Conservation (phyloP, 1,140 invertebrate genomes). For the Geopemphigus sp. region DNA sequence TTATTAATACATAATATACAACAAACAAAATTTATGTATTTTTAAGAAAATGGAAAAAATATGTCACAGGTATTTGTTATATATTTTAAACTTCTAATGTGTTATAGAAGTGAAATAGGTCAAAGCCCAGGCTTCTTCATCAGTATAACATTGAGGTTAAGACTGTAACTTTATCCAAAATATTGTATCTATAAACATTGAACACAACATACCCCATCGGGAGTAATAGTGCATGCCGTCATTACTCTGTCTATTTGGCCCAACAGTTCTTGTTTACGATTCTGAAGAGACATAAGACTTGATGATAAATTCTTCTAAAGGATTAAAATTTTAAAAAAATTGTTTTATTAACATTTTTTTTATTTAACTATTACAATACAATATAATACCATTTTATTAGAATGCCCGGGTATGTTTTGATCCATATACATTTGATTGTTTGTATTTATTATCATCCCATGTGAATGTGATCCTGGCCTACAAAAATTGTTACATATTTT, state of each 20-base stretch:
- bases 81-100: too few species aligned
- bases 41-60: too few species aligned
- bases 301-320: slow-evolving; percentile 57
- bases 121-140: too few species aligned
- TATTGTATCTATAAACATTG: too few species aligned
- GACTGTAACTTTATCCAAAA: too few species aligned
- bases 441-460: slow-evolving; percentile 24
- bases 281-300: slow-evolving; percentile 64
- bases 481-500: neutral
- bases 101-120: too few species aligned
- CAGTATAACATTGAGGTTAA: too few species aligned
- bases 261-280: slow-evolving; percentile 67
- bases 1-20: too few species aligned
- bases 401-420: slow-evolving; percentile 38
- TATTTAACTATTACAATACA: neutral
- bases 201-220: slow-evolving; percentile 23
- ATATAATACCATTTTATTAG: slow-evolving; percentile 40
- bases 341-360: neutral
- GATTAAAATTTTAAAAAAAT: neutral
- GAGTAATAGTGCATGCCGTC: slow-evolving; percentile 37
- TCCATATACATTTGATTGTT: slow-evolving; percentile 42
- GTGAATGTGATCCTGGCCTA: slow-evolving; percentile 32
- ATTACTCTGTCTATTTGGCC: slow-evolving; percentile 67
- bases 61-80: too few species aligned
- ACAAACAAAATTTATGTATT: too few species aligned